These are phyloP conservation scores for Sitta europaea DNA, from an alignment of 2,113 vertebrate species.

Conservation along the genomic window DNA sequence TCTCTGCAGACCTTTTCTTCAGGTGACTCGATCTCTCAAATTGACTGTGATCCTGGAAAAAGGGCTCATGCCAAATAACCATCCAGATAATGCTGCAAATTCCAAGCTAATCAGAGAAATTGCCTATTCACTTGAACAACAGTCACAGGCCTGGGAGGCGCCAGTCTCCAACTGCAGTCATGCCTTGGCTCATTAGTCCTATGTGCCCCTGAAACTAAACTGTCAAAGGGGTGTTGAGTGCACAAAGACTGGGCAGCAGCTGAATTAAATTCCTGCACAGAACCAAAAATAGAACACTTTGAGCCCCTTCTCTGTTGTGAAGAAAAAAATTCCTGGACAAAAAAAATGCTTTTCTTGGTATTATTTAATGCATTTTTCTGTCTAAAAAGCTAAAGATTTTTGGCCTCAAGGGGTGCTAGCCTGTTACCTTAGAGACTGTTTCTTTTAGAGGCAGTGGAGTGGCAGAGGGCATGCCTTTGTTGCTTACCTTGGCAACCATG, in stretches of 20 bases:
- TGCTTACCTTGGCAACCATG: slow-evolving; percentile 81
- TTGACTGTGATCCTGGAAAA: slow-evolving; percentile 5
- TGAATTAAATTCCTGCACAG: slow-evolving; percentile 49
- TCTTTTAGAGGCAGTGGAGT: slow-evolving; percentile 70
- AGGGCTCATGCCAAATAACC: slow-evolving; percentile 15
- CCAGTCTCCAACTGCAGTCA: slow-evolving; percentile 13
- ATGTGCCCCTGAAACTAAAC: slow-evolving; percentile 48
- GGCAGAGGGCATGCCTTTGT: slow-evolving; percentile 76
- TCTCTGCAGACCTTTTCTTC: slow-evolving; percentile 9
- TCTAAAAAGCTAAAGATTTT: slow-evolving; percentile 66
- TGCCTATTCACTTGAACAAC: slow-evolving; percentile 50
- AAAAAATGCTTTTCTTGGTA: slow-evolving; percentile 54
- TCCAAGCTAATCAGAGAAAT: slow-evolving; percentile 48
- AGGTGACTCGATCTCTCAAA: slow-evolving; percentile 42
- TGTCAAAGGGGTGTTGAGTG: slow-evolving; percentile 33
- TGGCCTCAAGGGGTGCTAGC: slow-evolving; percentile 71
- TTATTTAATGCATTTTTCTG: slow-evolving; percentile 62
- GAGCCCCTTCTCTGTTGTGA: slow-evolving; percentile 9
- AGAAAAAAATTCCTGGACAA: slow-evolving; percentile 21
- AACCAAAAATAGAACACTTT: slow-evolving; percentile 63
- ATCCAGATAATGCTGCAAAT: slow-evolving; percentile 50
- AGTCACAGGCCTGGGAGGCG: slow-evolving; percentile 45
- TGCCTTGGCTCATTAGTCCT: slow-evolving; percentile 55
- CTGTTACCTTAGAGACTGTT: slow-evolving; percentile 75
- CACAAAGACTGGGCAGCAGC: slow-evolving; percentile 35